These are phyloP conservation scores for Cydia splendana DNA, from an alignment of 1,140 invertebrate genomes.

Conservation along the genomic window DNA sequence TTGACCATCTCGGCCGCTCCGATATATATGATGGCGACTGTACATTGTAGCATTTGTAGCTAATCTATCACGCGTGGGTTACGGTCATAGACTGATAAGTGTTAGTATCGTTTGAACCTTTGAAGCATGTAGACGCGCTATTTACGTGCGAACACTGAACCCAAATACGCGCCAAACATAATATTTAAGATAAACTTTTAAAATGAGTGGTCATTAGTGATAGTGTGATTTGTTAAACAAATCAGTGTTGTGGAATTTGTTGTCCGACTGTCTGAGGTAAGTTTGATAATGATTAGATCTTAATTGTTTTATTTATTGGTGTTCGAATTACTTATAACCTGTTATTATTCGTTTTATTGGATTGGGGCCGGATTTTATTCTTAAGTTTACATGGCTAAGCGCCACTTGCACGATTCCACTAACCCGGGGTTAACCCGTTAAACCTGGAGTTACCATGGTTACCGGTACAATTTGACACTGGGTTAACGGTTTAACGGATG, in stretches of 20 bases:
- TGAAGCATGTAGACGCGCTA: background rate
- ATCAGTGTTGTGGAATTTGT: conserved; percentile 1
- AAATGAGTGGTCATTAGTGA: conserved; percentile 15
- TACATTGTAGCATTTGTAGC: background rate
- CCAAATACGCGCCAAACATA: conserved; percentile 3
- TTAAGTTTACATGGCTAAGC: too few species aligned
- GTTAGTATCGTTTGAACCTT: background rate
- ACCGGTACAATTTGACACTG: too few species aligned
- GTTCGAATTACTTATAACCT: background rate
- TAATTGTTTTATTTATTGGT: background rate
- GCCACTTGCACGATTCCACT: too few species aligned
- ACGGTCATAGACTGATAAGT: conserved; percentile 18
- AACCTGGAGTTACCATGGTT: too few species aligned
- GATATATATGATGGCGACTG: too few species aligned
- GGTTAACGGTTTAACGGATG: too few species aligned
- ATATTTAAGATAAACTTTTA: conserved; percentile 3
- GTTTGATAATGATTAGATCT: background rate
- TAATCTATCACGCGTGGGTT: conserved; percentile 12
- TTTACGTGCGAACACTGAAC: background rate
- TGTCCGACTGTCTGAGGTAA: background rate
- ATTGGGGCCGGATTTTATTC: background rate
- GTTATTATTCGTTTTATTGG: background rate
- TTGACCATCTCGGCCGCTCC: too few species aligned
- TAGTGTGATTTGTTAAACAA: conserved; percentile 3
- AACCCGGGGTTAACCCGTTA: too few species aligned